Evolutionary conservation across 2,888 invertebrate species (phyloP), one percentile per base, ranked within the genome.

Genomic region (Athalia cordata): DNA sequence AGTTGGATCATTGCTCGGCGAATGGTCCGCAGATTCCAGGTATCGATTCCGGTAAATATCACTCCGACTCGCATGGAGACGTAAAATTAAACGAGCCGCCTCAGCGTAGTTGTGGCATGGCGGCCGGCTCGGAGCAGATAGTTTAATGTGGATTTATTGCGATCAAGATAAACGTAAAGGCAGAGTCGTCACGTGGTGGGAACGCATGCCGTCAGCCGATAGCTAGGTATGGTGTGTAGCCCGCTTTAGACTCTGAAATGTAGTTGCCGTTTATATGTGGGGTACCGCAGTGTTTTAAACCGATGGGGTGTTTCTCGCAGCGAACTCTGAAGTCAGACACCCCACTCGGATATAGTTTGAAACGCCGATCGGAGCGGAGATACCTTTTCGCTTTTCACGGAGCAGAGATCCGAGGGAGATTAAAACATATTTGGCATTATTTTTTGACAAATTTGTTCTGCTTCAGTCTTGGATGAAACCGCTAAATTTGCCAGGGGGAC

Each of bases 81-180:
- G 81, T 81, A 78, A 83, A 84, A 85, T 82, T 80, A 84, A 84
- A 84, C 80, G 79, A 74, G 52, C 79, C 82, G 81, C 80, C 83
- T 83, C 84, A 82, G 81, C 80, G 81, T 29, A 29, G 29, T 29
- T 29, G 29, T 78, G 80, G 72, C 78, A 64, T 49, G 61, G 78
- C 72, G 62, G 68, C 75, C 61, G 76, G 78, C 76, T 79, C 81
- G 79, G 84, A 81, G 85, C 85, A 87, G 88, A 89, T 89, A 89
- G 89, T 88, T 89, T 89, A 89, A 89, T 89, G 89, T 89, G 88
- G 88, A 89, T 89, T 89, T 89, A 89, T 89, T 88, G 87, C 86
- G 84, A 89, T 89, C 89, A 86, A 85, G 89, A 89, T 89, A 82
- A 80, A 84, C 80, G 77, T 77, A 82, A 83, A 84, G 84, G 86